Base-by-base conservation (phyloP, 2,888 invertebrate species). In the Cryptocephalus primarius region DNA sequence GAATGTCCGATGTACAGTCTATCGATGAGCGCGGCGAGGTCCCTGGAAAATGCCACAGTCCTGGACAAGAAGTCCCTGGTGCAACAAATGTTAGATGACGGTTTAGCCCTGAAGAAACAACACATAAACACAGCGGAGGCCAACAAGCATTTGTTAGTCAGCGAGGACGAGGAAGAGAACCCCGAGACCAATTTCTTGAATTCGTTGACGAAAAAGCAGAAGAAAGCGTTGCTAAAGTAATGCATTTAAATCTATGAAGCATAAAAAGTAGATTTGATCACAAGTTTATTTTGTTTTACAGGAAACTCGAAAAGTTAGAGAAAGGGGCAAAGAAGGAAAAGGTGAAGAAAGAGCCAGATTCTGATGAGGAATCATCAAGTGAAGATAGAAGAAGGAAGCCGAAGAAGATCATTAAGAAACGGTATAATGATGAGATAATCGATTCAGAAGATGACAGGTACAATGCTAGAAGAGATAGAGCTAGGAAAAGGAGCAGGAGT, bases 1-100 rank as follows among this genome's bases (percentile, higher is more conserved):
- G 96, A 99, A 72, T 99, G 99, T 70, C 89, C 94, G 6, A 80
- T 99, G 76, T 99, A 83, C 69, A 85, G 83, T 65, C 78, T 82
- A 60, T 87, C 82, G 33, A 88, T 85, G 83, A 86, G 85, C 64
- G 86, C 85, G 55, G 87, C 88, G 1, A 77, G 86, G 54, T 84
- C 85, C 39, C 66, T 82, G 11, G 84, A 85, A 64, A 60, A 53
- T 47, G 74, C 78, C 45, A 74, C 77, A 55, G 77, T 82, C 39
- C 77, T 84, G 38, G 83, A 83, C 65, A 82, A 85, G 43, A 75
- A 82, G 14, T 79, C 81, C 9, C 66, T 95, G 45, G 85, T 93
- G 65, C 85, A 86, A 57, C 90, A 92, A 64, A 91, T 95, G 91
- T 77, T 86, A 56, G 91, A 93, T 60, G 90, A 90, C 67, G 95